Evolutionary conservation across 2,113 vertebrate genomes (phyloP).

Genomic region (Chaetodon trifascialis): DNA sequence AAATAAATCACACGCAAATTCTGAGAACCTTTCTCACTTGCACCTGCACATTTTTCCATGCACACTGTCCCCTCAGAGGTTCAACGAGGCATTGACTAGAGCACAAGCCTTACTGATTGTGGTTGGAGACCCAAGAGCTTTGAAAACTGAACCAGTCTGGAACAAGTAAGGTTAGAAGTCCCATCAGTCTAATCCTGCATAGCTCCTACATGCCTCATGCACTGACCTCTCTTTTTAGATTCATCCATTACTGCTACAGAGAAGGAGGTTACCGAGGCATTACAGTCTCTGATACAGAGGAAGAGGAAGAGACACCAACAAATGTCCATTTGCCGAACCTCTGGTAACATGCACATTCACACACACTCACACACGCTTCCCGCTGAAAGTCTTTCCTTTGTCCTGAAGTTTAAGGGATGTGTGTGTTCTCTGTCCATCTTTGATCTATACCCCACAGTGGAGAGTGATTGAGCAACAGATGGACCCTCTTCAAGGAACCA

Average conservation of each 20-base stretch:
- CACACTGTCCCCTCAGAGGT: conserved; percentile 80
- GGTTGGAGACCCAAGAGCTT: conserved; percentile 87
- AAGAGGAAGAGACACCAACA: conserved; percentile 40
- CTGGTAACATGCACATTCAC: conserved; percentile 36
- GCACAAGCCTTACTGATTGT: conserved; percentile 90
- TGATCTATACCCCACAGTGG: conserved; percentile 16
- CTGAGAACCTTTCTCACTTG: neutral
- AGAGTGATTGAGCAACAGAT: conserved; percentile 21
- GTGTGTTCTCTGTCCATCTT: neutral
- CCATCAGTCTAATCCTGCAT: neutral
- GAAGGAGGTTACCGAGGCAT: conserved; percentile 79
- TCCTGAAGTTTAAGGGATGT: conserved; percentile 8
- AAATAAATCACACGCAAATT: neutral
- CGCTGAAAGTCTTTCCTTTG: neutral
- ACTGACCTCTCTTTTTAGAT: conserved; percentile 68
- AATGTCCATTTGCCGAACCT: rapidly evolving
- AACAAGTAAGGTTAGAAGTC: conserved; percentile 80
- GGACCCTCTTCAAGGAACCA: neutral
- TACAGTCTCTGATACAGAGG: conserved; percentile 19
- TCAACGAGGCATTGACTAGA: conserved; percentile 91
- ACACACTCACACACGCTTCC: neutral
- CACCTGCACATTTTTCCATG: neutral
- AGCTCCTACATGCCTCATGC: neutral
- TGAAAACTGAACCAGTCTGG: conserved; percentile 86
- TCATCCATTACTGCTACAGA: conserved; percentile 86